These are phyloP conservation scores for Drosophila differens DNA, from an alignment of 2,888 invertebrate species.

Conservation along the genomic window DNA sequence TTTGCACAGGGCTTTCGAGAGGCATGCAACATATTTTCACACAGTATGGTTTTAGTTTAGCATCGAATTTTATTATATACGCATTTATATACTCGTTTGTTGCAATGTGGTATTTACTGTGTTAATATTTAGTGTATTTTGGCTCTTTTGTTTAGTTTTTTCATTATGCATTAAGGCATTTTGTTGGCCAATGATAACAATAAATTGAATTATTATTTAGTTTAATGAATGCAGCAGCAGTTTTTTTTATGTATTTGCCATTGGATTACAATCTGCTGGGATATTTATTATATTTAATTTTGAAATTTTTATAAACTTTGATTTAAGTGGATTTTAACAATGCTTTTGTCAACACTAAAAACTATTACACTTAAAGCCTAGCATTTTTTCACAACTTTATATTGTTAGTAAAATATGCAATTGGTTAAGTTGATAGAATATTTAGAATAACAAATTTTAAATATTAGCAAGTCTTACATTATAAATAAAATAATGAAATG, in stretches of 20 bases:
- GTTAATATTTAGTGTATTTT: constrained; percentile 36
- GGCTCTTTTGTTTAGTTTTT: constrained; percentile 4
- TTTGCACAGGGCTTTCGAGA: constrained; percentile 25
- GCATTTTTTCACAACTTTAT: not conserved
- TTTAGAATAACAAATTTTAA: not conserved
- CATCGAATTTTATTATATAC: constrained; percentile 21
- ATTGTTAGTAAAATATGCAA: not conserved
- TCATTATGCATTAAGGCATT: constrained; percentile 11
- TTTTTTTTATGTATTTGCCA: constrained; percentile 1
- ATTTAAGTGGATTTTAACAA: not conserved
- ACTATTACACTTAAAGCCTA: not conserved
- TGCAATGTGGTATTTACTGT: constrained; percentile 28
- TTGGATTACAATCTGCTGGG: not conserved
- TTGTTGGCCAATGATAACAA: constrained; percentile 15
- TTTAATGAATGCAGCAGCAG: not conserved
- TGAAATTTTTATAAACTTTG: not conserved
- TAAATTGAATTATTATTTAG: constrained; percentile 15
- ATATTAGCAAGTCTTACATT: not conserved
- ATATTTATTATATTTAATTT: not conserved
- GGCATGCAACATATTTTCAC: constrained; percentile 12
- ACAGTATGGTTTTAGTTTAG: constrained; percentile 27
- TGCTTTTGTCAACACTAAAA: not conserved
- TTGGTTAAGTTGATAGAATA: not conserved
- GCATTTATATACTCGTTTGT: constrained; percentile 5
- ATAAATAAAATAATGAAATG: not conserved